Evolutionary conservation across 2,888 invertebrate genomes (phyloP), one percentile per base, ranked within the genome.

Genomic region (Erebia aethiops): DNA sequence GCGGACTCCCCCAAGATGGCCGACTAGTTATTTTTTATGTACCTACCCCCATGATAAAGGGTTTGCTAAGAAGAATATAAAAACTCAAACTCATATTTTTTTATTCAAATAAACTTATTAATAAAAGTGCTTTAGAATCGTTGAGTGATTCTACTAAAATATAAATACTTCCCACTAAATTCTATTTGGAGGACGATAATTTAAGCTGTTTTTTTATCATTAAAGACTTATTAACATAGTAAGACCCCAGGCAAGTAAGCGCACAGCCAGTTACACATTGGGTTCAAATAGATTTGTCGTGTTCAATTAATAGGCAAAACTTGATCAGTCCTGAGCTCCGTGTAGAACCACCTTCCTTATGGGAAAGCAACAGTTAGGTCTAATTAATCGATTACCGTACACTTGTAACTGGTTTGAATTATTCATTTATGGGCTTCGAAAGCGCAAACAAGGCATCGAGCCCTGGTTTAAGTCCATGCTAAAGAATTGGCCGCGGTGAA

Each of bases 381-480:
- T 77, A 75, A 78, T 78, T 77, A 77, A 76, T 73, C 72, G 56
- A 71, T 71, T 73, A 73, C 70, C 46, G 73, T 70, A 64, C 63
- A 51, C 65, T 71, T 70, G 67, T 64, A 76, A 71, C 69, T 69
- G 74, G 73, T 74, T 72, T 70, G 71, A 66, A 72, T 68, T 63
- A 66, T 74, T 71, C 52, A 71, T 71, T 71, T 69, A 61, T 57
- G 18, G 57, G 7, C 60, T 16, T 58, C 35, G 67, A 67, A 61
- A 52, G 60, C 49, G 56, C 51, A 49, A 62, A 62, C 62, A 14
- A 46, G 62, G 62, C 5, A 61, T 57, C 18, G 2, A 18, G 35
- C 35, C 43, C 43, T 41, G 18, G 16, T 61, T 61, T 43, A 43
- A 60, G 9, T 3, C 60, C 16, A 41, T 1, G 18, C 56, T 26